Evolutionary conservation across 1,140 invertebrate species (phyloP), one percentile per base, ranked within the genome.

Genomic region (Pogonognathellus flavescens): DNA sequence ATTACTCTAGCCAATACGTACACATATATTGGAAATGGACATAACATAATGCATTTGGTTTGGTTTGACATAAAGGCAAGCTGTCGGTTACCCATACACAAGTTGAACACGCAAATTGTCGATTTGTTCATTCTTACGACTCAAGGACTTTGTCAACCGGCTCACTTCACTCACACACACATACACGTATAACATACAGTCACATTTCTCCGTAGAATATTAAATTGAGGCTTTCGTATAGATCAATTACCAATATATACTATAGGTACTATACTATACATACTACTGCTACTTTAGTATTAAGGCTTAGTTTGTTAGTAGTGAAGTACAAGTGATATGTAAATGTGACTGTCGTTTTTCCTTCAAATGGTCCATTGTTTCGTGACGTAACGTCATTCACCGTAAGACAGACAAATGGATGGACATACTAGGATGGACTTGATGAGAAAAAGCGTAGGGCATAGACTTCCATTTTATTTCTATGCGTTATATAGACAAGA

Each of bases 111-210:
- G 62, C 62, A 66, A 66, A 25, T 25, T 20, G 62, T 66, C 62
- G 22, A 66, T 66, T 66, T 66, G 25, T 31, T 22, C 62, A 66
- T 11, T 7, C 62, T 25, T 57, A 7, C 25, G 3, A 22, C 62
- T 66, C 62, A 66, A 66, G 62, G 62, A 66, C 22, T 31, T 66
- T 66, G 62, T 66, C 62, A 66, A 66, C 62, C 22, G 11, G 9
- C n/a, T 57, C 22, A 66, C 20, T 25, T 14, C 11, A 20, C 25
- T 11, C 20, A 25, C 0, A 25, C 10, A 9, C 10, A 25, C 20
- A 9, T 5, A 66, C 9, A 10, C 2, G n/a, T n/a, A n/a, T 66
- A 3, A 11, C 7, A 25, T 25, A 4, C 20, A 66, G 4, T 25
- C 22, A 11, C 14, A 20, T 4, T 13, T 62, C n/a, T 18, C 59